Percentiles rank a stretch among this genome's conserved stretches.
phyloP scores from a whole-genome alignment of 2,113 vertebrate species.

The Hylia prasina region DNA sequence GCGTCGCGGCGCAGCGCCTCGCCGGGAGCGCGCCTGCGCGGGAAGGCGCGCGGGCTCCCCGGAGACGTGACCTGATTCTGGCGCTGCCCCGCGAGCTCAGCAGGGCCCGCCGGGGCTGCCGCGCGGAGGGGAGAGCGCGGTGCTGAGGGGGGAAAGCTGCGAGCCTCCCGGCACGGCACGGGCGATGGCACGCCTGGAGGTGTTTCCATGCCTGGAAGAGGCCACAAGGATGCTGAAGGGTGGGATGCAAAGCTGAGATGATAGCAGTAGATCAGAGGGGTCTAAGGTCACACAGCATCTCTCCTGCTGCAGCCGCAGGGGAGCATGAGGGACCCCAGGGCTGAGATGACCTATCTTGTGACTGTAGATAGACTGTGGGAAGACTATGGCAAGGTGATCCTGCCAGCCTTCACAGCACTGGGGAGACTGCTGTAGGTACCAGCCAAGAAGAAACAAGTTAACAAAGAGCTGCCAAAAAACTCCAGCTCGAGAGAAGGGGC shows the following conservation, averaged over 20 bases:
- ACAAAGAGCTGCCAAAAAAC: background rate
- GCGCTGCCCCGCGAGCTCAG: fast-evolving
- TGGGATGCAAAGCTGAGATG: fast-evolving
- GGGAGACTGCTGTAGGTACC: background rate
- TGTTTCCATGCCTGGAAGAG: background rate
- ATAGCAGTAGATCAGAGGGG: background rate
- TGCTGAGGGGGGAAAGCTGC: fast-evolving
- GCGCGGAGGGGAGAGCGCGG: background rate
- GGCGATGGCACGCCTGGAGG: fast-evolving
- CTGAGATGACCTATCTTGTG: fast-evolving
- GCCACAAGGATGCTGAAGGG: background rate
- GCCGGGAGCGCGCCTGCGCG: background rate
- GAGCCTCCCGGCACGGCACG: fast-evolving
- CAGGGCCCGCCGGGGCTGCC: background rate
- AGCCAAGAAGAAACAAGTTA: too few species aligned
- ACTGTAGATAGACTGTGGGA: fast-evolving
- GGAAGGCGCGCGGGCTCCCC: fast-evolving
- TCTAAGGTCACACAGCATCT: fast-evolving
- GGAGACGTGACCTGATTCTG: background rate
- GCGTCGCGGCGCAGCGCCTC: fast-evolving
- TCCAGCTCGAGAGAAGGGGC: background rate
- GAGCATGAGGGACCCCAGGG: background rate
- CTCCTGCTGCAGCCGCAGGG: fast-evolving
- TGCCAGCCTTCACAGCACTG: background rate
- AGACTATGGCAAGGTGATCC: background rate